Base-by-base conservation (phyloP, 2,797 vertebrate genomes). In the Nyctibius grandis region DNA sequence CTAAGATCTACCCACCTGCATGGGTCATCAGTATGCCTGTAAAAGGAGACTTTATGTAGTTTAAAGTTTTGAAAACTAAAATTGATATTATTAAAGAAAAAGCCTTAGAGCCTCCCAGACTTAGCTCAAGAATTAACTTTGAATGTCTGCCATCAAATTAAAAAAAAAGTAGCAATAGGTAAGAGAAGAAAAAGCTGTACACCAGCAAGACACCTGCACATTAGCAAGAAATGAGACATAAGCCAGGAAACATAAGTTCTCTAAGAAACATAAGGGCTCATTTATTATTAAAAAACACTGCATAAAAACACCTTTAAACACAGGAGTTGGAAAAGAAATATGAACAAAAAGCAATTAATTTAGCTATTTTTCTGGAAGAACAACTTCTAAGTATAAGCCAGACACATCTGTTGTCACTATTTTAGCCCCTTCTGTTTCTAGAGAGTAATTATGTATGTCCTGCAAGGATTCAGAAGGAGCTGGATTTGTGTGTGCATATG, bases 211-310 rank as follows among this genome's bases (percentile, higher is more conserved):
- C 53, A 92, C 84, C 63, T 91, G 74, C 86, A 95, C 10, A 44
- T 57, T 61, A 94, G 96, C 86, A 94, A 94, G 88, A 95, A 79
- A 93, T 23, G 85, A 94, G 56, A 61, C 76, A 57, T 38, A 93
- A 96, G 94, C 68, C 73, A 94, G 96, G 92, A 95, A 96, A 96
- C 92, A 57, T 65, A 91, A 97, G 48, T 93, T 83, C 94, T 96
- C 97, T 89, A 94, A 97, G 96, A 98, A 98, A 98, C 82, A 59
- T 29, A 97, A 97, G 96, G 98, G 96, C 97, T 96, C 90, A 60
- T 77, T 96, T 51, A 88, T 90, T 75, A 93, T 92, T 70, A 76
- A 92, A 97, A 84, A 85, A 31, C 44, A 69, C 28, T 64, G 60
- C 61, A 91, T 6, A 29, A 85, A 78, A 53, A 65, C 44, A 84